Evolutionary conservation across 53 echinoderm and acorn worm genomes (phyloP).

Genomic region (Holothuria scabra): DNA sequence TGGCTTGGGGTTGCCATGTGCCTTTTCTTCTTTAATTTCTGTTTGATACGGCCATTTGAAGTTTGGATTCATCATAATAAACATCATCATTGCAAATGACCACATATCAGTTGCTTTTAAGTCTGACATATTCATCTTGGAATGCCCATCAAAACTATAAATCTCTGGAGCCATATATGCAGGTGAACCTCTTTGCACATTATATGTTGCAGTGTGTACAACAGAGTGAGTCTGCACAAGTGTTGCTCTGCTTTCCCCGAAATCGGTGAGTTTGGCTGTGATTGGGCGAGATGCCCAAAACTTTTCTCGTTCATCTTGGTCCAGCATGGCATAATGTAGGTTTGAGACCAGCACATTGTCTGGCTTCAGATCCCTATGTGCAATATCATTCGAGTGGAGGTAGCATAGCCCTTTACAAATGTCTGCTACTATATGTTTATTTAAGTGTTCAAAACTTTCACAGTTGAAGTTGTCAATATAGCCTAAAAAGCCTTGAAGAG

Average conservation of each 20-base stretch:
- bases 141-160: not conserved
- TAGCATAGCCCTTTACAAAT: not conserved
- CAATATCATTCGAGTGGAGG: not conserved
- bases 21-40: not conserved
- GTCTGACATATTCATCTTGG: constrained; percentile 21
- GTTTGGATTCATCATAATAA: constrained; percentile 36
- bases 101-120: constrained; percentile 49
- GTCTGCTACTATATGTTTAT: not conserved
- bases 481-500: no score
- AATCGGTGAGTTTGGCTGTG: constrained; percentile 38
- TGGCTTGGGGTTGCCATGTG: no score
- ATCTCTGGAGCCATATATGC: constrained; percentile 55
- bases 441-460: not conserved
- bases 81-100: constrained; percentile 45
- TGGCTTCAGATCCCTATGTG: constrained; percentile 33
- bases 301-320: not conserved
- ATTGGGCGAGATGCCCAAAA: constrained; percentile 21
- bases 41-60: constrained; percentile 33
- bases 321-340: not conserved
- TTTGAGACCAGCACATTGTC: constrained; percentile 30
- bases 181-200: constrained; percentile 39
- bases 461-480: no score
- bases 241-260: constrained; percentile 38
- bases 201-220: not conserved
- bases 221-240: constrained; percentile 30